Evolutionary conservation across 92 coral and sea anemone genomes (phyloP).

Genomic region (Zoanthus sociatus): DNA sequence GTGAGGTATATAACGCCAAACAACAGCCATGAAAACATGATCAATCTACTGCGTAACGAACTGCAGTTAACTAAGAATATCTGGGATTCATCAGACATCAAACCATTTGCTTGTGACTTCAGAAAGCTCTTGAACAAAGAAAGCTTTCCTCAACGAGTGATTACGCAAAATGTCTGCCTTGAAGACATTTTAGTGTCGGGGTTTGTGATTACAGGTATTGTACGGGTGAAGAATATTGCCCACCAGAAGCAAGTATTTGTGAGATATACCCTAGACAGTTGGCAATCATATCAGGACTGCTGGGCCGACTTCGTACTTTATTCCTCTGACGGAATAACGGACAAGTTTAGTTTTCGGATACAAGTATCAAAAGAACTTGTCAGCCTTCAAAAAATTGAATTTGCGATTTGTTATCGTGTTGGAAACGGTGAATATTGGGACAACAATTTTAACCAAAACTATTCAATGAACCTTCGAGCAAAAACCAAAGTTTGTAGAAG

Average conservation of each 20-base stretch:
- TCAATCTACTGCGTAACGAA: neutral
- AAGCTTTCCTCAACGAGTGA: constrained; percentile 63
- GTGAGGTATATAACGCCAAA: constrained; percentile 88
- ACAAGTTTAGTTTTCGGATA: constrained; percentile 85
- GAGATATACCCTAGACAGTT: constrained; percentile 76
- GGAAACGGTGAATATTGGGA: constrained; percentile 87
- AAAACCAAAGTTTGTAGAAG: neutral
- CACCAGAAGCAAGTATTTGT: constrained; percentile 81
- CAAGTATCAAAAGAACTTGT: constrained; percentile 55
- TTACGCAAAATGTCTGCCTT: constrained; percentile 76
- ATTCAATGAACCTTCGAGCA: constrained; percentile 45
- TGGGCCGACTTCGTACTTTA: constrained; percentile 91
- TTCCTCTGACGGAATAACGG: constrained; percentile 77
- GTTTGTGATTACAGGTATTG: constrained; percentile 84
- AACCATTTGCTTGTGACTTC: constrained; percentile 53
- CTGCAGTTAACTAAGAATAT: neutral
- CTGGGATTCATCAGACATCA: neutral
- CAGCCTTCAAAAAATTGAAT: constrained; percentile 60
- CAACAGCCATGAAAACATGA: constrained; percentile 84
- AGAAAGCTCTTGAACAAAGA: constrained; percentile 70
- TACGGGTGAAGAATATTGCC: constrained; percentile 82
- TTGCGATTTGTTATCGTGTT: constrained; percentile 77
- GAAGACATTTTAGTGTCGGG: constrained; percentile 87
- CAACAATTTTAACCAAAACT: constrained; percentile 75
- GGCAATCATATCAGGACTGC: constrained; percentile 70